phyloP scores from a whole-genome alignment of 2,797 vertebrate genomes.

The Gambusia yucatana region DNA sequence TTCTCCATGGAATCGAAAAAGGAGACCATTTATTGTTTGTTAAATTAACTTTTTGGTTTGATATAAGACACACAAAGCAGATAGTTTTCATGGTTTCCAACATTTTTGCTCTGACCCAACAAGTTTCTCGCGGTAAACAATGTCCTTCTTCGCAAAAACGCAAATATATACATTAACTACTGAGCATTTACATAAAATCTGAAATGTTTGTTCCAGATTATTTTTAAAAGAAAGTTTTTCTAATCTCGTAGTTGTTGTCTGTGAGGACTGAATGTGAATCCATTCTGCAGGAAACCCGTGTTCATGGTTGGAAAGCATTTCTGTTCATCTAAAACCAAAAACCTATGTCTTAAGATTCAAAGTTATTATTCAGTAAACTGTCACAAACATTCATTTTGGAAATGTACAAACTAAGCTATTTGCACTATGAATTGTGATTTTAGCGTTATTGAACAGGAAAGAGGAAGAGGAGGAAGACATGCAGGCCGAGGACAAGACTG shows the following conservation, averaged over 20 bases:
- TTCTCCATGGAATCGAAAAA: neutral
- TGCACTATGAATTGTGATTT: neutral
- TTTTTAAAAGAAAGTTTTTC: accelerated
- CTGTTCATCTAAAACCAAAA: neutral
- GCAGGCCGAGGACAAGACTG: neutral
- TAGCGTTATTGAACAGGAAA: neutral
- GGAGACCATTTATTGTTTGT: neutral
- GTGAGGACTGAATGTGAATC: neutral
- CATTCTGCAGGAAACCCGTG: neutral
- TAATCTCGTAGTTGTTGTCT: neutral
- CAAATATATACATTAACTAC: neutral
- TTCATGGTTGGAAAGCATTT: neutral
- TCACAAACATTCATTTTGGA: neutral
- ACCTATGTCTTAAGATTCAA: neutral
- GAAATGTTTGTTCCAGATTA: neutral
- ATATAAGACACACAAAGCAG: neutral
- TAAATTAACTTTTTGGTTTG: neutral
- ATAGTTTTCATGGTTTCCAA: neutral
- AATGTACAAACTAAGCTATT: neutral
- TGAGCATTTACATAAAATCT: neutral
- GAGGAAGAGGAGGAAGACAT: neutral
- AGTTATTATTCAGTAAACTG: neutral
- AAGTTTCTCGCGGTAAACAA: neutral
- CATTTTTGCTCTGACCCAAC: neutral
- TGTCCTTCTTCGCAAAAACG: neutral